Evolutionary conservation across 2,113 vertebrate species (phyloP).

Genomic region (Bucco capensis): DNA sequence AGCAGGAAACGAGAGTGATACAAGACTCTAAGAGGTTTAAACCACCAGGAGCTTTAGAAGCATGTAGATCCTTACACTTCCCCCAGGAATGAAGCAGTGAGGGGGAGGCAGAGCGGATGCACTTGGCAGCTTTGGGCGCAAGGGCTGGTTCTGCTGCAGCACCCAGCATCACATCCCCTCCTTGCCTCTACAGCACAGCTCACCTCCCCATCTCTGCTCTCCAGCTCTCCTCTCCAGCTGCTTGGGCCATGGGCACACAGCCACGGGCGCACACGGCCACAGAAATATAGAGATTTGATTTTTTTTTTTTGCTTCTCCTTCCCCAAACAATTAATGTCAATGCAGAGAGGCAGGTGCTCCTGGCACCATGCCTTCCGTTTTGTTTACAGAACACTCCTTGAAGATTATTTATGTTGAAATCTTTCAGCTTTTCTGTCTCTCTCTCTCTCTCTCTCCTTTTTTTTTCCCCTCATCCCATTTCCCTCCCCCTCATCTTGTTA

Average conservation of each 20-base stretch:
- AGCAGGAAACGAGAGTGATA: neutral
- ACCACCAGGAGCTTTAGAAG: neutral
- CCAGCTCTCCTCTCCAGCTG: neutral
- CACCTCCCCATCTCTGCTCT: no score
- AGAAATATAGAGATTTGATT: no score
- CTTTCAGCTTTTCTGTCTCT: slow-evolving; percentile 43
- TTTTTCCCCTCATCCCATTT: neutral
- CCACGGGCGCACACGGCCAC: neutral
- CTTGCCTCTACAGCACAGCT: neutral
- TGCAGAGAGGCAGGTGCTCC: slow-evolving; percentile 64
- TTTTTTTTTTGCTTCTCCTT: neutral
- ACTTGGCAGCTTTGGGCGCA: neutral
- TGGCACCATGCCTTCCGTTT: slow-evolving; percentile 47
- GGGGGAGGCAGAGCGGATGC: neutral
- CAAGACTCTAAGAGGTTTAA: neutral
- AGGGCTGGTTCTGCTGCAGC: neutral
- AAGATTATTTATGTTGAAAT: slow-evolving; percentile 70
- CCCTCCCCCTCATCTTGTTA: neutral
- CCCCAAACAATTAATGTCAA: slow-evolving; percentile 48
- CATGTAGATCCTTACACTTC: neutral
- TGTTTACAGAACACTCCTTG: slow-evolving; percentile 69
- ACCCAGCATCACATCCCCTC: neutral
- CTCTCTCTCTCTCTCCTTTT: neutral
- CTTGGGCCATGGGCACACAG: neutral
- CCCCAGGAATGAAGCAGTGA: rapidly evolving